Evolutionary conservation across 1,140 invertebrate species (phyloP).

Genomic region (Camponotus vicinus): DNA sequence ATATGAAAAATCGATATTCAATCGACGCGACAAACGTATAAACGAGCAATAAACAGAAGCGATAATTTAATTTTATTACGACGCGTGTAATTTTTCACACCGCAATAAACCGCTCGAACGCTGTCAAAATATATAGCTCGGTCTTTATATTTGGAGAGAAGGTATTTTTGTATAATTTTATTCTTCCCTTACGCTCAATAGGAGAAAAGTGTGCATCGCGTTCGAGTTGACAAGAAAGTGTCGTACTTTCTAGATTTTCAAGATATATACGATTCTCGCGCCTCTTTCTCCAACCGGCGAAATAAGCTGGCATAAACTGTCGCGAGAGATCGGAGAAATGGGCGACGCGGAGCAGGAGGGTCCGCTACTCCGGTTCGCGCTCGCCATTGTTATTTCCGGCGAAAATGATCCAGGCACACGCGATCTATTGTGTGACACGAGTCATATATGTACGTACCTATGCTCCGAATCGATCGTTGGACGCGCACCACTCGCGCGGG

Average conservation of each 20-base stretch:
- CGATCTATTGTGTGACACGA: not conserved
- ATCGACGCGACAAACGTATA: not conserved
- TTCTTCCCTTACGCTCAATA: not conserved
- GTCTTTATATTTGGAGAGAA: not conserved
- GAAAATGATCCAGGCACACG: not conserved
- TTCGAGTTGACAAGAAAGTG: too few species aligned
- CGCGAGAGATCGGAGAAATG: not conserved
- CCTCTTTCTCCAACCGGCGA: not conserved
- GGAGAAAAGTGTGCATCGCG: not conserved
- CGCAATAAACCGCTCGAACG: not conserved
- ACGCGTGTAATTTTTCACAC: not conserved
- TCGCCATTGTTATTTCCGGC: not conserved
- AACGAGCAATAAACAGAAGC: conserved; percentile 2
- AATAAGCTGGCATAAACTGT: too few species aligned
- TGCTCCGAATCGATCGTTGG: conserved; percentile 36
- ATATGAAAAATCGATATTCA: conserved; percentile 23
- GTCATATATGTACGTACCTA: conserved; percentile 36
- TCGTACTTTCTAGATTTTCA: too few species aligned
- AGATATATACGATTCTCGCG: too few species aligned
- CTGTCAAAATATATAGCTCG: not conserved
- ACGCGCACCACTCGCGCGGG: conserved; percentile 30
- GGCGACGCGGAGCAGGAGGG: not conserved
- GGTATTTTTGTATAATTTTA: not conserved
- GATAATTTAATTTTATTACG: not conserved
- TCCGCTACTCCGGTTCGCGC: not conserved